Conservation (phyloP, 2,888 invertebrate species). For the Acrobasis suavella region DNA sequence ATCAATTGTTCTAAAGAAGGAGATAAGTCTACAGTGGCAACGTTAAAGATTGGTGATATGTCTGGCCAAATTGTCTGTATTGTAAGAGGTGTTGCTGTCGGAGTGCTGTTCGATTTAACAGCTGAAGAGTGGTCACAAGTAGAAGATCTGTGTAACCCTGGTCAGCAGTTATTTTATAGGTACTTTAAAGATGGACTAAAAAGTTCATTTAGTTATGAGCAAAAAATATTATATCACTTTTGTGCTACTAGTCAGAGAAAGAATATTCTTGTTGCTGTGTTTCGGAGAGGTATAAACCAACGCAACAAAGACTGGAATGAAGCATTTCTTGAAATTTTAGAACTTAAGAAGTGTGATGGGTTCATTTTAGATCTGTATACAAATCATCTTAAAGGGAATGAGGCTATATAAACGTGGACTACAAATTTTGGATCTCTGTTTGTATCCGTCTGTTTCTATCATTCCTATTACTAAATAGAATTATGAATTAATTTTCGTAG, state of each 20-base stretch:
- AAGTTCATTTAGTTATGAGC: slow-evolving; percentile 56
- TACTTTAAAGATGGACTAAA: slow-evolving; percentile 69
- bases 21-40: slow-evolving; percentile 53
- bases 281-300: slow-evolving; percentile 57
- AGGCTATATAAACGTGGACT: not conserved
- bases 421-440: not conserved
- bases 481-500: not conserved
- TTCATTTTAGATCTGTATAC: slow-evolving; percentile 57
- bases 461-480: not conserved
- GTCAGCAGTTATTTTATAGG: slow-evolving; percentile 71
- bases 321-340: slow-evolving; percentile 61
- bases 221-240: slow-evolving; percentile 74
- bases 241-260: slow-evolving; percentile 61
- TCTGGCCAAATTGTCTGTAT: slow-evolving; percentile 67
- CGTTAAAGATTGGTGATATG: slow-evolving; percentile 61
- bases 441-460: too few relatives aligned
- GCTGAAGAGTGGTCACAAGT: slow-evolving; percentile 62
- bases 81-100: slow-evolving; percentile 57
- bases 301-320: slow-evolving; percentile 63
- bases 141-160: slow-evolving; percentile 55
- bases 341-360: slow-evolving; percentile 57
- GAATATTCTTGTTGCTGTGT: slow-evolving; percentile 58
- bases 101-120: slow-evolving; percentile 62
- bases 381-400: slow-evolving; percentile 41
- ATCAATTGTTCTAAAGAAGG: slow-evolving; percentile 52